A percentile compares a stretch with the other conserved stretches of the same genome.
Evolutionary conservation across 1,140 invertebrate genomes (phyloP).

Genomic region (Matsumurasca onukii): DNA sequence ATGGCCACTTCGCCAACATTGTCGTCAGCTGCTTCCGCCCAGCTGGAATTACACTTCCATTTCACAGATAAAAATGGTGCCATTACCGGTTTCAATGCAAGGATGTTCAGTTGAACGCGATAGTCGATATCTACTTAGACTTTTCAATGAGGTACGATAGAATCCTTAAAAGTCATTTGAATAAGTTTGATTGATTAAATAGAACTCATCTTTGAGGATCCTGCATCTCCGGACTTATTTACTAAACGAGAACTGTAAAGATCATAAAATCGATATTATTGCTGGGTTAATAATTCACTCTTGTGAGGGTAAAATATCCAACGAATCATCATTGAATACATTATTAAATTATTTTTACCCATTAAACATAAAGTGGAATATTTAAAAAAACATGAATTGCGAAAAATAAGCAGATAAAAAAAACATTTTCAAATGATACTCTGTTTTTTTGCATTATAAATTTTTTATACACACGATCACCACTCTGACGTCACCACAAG

Average conservation of each 20-base stretch:
- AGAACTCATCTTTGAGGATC: neutral
- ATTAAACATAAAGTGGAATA: too few species aligned
- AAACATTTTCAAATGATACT: constrained; percentile 1
- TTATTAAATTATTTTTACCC: too few species aligned
- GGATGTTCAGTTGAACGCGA: neutral
- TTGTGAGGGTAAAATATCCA: neutral
- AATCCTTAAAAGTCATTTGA: neutral
- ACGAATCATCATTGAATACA: neutral
- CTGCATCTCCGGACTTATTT: too few species aligned
- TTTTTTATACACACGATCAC: neutral
- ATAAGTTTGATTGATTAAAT: neutral
- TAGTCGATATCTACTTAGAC: neutral
- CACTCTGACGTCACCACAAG: too few species aligned
- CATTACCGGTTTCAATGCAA: too few species aligned
- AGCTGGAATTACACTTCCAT: too few species aligned
- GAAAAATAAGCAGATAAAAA: neutral
- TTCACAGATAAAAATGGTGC: too few species aligned
- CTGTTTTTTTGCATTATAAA: neutral
- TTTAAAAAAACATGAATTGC: too few species aligned
- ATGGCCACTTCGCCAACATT: too few species aligned
- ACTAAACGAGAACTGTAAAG: too few species aligned
- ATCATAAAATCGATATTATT: too few species aligned
- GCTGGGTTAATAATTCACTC: neutral
- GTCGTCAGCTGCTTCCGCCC: too few species aligned
- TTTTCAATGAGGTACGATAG: neutral